Base-by-base conservation (phyloP, 2,113 vertebrate genomes). In the Halcyon senegalensis region DNA sequence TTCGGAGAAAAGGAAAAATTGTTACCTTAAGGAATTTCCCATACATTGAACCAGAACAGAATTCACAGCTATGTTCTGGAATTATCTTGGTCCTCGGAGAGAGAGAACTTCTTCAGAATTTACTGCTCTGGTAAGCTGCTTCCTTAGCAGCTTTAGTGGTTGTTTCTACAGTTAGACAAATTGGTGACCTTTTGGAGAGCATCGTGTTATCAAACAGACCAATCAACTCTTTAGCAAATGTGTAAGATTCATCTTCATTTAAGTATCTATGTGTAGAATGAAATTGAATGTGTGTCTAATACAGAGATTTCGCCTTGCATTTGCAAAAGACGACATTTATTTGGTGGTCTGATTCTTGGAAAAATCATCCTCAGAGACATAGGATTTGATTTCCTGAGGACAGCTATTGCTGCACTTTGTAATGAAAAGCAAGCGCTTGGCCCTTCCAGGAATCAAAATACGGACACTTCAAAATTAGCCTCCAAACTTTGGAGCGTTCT, bases 21-120 rank as follows among this genome's bases (percentile, higher is more conserved):
- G 93, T 97, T 94, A 93, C 94, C 92, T 93, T 94, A 94, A 96
- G 89, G 94, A 94, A 92, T 96, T 94, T 94, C 44, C 83, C 25
- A 68, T 93, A 88, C 89, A 59, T 92, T 89, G 92, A 96, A 95
- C 94, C 89, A 91, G 95, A 94, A 91, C 58, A 82, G 86, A 93
- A 96, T 93, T 95, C 83, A 84, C 5, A 4, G 75, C 85, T 90
- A 2, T 67, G 51, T 86, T 97, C 86, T 93, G 68, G 94, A 95
- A 94, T 96, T 94, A 89, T 92, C 88, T 91, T 64, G 48, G 68
- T 64, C 94, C 88, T 89, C 72, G 51, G 92, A 96, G 96, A 93
- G 5, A 1, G 50, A 92, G 48, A 95, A 89, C 60, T 91, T 94
- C 80, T 69, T 94, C 76, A 91, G 51, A 96, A 97, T 96, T 95